Conservation (phyloP, 1,140 invertebrate species). For the Aphaenogaster rudis region DNA sequence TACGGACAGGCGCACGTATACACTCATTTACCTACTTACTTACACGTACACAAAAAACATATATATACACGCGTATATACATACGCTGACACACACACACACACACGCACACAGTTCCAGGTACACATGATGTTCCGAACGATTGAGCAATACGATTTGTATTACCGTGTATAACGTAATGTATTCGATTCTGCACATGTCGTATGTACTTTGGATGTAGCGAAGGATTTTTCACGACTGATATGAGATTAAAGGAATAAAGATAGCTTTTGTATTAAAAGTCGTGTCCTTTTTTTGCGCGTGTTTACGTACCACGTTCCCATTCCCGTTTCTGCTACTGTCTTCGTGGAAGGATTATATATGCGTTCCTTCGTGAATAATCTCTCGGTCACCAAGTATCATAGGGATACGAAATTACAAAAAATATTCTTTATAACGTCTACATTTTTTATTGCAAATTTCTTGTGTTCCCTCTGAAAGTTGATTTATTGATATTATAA, state of each 20-base stretch:
- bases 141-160: slow-evolving; percentile 79
- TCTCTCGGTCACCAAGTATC: background rate
- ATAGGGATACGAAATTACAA: background rate
- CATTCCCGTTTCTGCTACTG: background rate
- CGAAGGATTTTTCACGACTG: slow-evolving; percentile 79
- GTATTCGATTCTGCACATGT: slow-evolving; percentile 79
- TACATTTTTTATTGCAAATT: background rate
- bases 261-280: slow-evolving; percentile 77
- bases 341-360: background rate
- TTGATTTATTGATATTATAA: background rate
- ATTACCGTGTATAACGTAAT: slow-evolving; percentile 78
- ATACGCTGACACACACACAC: slow-evolving; percentile 23
- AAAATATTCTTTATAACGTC: background rate
- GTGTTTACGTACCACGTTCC: background rate
- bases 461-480: background rate
- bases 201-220: slow-evolving; percentile 78
- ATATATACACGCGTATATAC: background rate
- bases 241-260: slow-evolving; percentile 79
- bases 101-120: slow-evolving; percentile 50
- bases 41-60: background rate
- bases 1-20: slow-evolving; percentile 23
- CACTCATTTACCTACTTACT: slow-evolving; percentile 17
- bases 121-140: slow-evolving; percentile 75
- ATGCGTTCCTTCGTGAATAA: background rate
- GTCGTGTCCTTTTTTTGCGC: background rate